Percentiles rank a stretch among this genome's conserved stretches.
These are phyloP conservation scores for Trigoniulus corallinus DNA, from an alignment of 1,140 invertebrate genomes.

Conservation along the genomic window DNA sequence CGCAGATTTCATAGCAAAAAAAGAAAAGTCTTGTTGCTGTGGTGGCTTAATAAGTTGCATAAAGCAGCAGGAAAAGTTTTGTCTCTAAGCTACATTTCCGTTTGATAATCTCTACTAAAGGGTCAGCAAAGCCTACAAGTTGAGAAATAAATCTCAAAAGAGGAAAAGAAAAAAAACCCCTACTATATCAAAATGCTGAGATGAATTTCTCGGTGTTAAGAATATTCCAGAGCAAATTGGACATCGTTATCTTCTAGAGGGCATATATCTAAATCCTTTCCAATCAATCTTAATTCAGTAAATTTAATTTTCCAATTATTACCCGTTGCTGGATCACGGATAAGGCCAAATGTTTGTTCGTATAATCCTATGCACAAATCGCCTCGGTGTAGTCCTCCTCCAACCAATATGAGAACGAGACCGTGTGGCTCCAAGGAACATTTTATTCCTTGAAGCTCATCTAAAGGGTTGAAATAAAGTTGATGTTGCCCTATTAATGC, in stretches of 20 bases:
- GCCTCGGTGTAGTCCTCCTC: conserved; percentile 39
- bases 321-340: conserved; percentile 12
- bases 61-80: too few relatives aligned
- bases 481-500: conserved; percentile 26
- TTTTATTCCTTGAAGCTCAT: conserved; percentile 31
- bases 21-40: too few relatives aligned
- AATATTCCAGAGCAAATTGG: neutral
- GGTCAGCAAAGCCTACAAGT: too few relatives aligned
- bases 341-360: conserved; percentile 40
- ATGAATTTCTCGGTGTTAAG: neutral
- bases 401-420: conserved; percentile 36
- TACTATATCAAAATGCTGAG: too few relatives aligned
- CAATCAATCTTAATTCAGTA: neutral
- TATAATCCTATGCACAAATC: conserved; percentile 38
- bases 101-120: too few relatives aligned
- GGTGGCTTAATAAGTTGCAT: too few relatives aligned
- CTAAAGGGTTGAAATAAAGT: conserved; percentile 41
- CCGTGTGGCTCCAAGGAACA: conserved; percentile 39
- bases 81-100: too few relatives aligned
- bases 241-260: neutral
- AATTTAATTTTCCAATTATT: conserved; percentile 6
- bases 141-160: too few relatives aligned
- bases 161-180: too few relatives aligned
- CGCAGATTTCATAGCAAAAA: too few relatives aligned
- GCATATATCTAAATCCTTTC: neutral